Conservation (phyloP, 2,888 invertebrate genomes). For the Lasioglossum malachurum region DNA sequence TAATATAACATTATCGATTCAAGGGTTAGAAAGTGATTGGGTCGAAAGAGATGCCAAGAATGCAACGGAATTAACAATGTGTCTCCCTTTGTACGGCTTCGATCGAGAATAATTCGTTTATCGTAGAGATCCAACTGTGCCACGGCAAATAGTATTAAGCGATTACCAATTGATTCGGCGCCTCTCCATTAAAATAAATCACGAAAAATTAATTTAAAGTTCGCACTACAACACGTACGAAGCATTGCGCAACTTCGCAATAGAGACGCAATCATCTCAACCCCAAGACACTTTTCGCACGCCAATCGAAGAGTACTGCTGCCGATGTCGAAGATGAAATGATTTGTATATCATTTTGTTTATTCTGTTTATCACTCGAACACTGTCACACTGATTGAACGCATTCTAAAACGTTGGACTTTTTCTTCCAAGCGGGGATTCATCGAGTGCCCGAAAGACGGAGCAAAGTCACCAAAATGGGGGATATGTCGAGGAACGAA, state of each 20-base stretch:
- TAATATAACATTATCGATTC: background rate
- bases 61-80: background rate
- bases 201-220: background rate
- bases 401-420: background rate
- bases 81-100: background rate
- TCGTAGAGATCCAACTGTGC: background rate
- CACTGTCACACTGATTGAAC: conserved; percentile 2
- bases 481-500: conserved; percentile 2
- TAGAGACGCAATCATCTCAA: background rate
- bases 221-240: background rate
- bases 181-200: background rate
- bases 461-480: conserved; percentile 4
- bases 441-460: conserved; percentile 1
- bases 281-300: background rate
- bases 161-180: background rate
- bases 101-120: background rate
- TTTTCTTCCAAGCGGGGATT: conserved; percentile 9
- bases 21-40: conserved; percentile 1
- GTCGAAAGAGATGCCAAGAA: conserved; percentile 17
- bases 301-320: background rate
- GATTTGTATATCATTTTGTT: background rate
- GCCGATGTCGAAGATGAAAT: background rate
- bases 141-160: background rate
- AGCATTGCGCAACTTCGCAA: background rate
- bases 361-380: background rate